phyloP scores from a whole-genome alignment of 2,113 vertebrate genomes.

The Eptesicus fuscus region DNA sequence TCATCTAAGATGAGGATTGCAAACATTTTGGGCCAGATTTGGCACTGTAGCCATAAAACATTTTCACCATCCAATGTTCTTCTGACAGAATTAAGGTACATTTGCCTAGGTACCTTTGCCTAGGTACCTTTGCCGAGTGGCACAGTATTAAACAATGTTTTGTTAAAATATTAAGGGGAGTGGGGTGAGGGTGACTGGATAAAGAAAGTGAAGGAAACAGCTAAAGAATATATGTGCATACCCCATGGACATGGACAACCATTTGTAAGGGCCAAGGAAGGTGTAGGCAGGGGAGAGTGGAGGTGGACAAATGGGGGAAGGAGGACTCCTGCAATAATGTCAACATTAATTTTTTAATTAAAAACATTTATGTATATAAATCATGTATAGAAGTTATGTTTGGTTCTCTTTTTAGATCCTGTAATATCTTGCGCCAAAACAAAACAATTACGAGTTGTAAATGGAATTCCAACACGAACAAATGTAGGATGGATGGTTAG shows the following conservation, averaged over 20 bases:
- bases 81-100: background rate
- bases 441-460: slow-evolving; percentile 91
- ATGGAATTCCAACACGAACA: slow-evolving; percentile 90
- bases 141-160: background rate
- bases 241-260: background rate
- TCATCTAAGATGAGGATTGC: background rate
- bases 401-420: slow-evolving; percentile 82
- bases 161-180: background rate
- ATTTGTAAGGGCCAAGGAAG: background rate
- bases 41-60: background rate
- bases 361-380: too few relatives aligned
- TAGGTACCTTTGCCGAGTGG: background rate
- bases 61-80: background rate
- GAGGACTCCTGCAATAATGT: background rate
- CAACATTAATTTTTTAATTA: background rate
- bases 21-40: background rate
- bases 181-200: background rate
- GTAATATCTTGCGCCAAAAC: slow-evolving; percentile 85
- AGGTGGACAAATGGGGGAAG: background rate
- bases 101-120: background rate
- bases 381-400: slow-evolving; percentile 35
- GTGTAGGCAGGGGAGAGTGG: background rate
- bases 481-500: slow-evolving; percentile 98
- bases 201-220: background rate
- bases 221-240: background rate